Conservation (phyloP, 2,888 invertebrate genomes). For the Diplolepis rosae region DNA sequence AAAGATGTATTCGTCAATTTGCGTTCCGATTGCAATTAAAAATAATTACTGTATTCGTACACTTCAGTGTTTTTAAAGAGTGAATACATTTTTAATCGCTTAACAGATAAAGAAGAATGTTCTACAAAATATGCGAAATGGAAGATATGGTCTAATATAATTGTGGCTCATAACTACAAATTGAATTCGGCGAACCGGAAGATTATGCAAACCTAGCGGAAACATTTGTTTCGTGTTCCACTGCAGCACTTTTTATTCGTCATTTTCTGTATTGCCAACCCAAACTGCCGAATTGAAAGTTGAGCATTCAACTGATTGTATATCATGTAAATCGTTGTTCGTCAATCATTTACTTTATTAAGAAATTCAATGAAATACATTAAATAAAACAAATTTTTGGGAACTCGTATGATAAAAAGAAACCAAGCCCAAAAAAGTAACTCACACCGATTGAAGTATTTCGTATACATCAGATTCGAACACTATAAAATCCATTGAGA, state of each 20-base stretch:
- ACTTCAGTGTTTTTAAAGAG: no score
- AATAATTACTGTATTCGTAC: no score
- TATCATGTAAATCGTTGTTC: background rate
- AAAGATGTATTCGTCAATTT: no score
- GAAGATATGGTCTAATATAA: background rate
- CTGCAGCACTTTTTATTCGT: background rate
- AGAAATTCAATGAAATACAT: background rate
- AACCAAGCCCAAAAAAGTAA: conserved; percentile 4
- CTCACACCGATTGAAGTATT: background rate
- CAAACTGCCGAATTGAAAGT: background rate
- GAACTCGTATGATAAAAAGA: conserved; percentile 5
- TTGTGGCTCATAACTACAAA: conserved; percentile 14
- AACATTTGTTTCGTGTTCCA: background rate
- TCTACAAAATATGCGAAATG: no score
- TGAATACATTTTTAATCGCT: no score
- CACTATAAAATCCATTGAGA: background rate
- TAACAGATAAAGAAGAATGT: no score
- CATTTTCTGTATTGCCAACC: background rate
- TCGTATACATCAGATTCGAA: background rate
- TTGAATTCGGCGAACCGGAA: conserved; percentile 16
- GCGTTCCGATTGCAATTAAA: no score
- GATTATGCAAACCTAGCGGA: conserved; percentile 11
- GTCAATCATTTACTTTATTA: background rate
- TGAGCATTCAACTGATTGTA: background rate
- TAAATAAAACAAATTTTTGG: background rate